Conservation (phyloP, 2,888 invertebrate genomes). For the Scaptomyza parva region DNA sequence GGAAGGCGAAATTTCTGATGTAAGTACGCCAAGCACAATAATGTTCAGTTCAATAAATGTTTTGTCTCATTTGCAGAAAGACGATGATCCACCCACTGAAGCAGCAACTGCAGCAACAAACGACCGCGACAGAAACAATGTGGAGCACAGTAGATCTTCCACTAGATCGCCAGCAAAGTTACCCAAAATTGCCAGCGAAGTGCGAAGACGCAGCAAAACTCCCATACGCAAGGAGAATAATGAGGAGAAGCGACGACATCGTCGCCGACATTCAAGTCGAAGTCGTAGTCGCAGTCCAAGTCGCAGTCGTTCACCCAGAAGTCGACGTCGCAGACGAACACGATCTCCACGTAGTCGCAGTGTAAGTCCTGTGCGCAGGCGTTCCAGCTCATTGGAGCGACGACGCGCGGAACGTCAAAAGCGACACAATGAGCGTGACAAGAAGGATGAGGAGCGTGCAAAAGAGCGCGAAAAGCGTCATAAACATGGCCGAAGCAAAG, state of each 20-base stretch:
- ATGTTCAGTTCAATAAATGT: not conserved
- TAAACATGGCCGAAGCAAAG: slow-evolving; percentile 20
- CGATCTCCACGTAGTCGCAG: slow-evolving; percentile 43
- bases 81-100: slow-evolving; percentile 38
- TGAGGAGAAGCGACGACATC: slow-evolving; percentile 20
- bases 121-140: not conserved
- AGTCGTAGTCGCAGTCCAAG: slow-evolving; percentile 43
- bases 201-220: slow-evolving; percentile 34
- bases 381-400: slow-evolving; percentile 77
- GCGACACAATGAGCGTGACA: slow-evolving; percentile 77
- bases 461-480: slow-evolving; percentile 69
- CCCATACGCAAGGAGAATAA: slow-evolving; percentile 36
- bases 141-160: not conserved
- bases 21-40: slow-evolving; percentile 3
- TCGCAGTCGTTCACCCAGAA: slow-evolving; percentile 24
- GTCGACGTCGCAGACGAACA: slow-evolving; percentile 53
- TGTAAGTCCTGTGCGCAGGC: slow-evolving; percentile 54
- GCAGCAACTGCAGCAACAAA: not conserved
- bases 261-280: slow-evolving; percentile 45
- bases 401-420: slow-evolving; percentile 74
- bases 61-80: slow-evolving; percentile 41
- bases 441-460: slow-evolving; percentile 59
- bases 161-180: slow-evolving; percentile 10
- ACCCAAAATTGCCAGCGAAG: slow-evolving; percentile 39
- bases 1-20: slow-evolving; percentile 68